phyloP scores from a whole-genome alignment of 2,113 vertebrate species.

The Oryzias curvinotus region DNA sequence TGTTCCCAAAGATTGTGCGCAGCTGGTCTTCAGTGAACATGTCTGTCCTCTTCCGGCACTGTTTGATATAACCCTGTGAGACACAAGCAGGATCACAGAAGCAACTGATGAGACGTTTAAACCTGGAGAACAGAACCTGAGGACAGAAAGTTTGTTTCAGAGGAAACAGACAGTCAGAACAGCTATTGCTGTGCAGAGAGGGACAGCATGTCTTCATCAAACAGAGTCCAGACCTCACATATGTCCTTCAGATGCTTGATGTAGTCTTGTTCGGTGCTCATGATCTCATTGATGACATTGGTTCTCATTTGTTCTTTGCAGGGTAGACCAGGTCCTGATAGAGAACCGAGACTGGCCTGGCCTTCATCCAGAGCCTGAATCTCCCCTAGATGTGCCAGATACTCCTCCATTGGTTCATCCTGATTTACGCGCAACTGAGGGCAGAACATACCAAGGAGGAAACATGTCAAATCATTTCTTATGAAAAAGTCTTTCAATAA shows the following conservation, averaged over 20 bases:
- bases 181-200: no score
- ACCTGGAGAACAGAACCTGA: no score
- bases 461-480: not conserved
- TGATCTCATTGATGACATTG: conserved; percentile 96
- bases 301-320: conserved; percentile 96
- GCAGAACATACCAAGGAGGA: not conserved
- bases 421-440: conserved; percentile 94
- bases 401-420: conserved; percentile 90
- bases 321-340: conserved; percentile 82
- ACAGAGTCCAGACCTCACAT: conserved; percentile 86
- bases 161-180: no score
- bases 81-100: not conserved
- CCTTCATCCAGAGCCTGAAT: conserved; percentile 73
- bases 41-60: conserved; percentile 90
- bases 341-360: conserved; percentile 54
- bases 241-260: conserved; percentile 98
- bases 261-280: conserved; percentile 95
- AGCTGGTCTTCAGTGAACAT: conserved; percentile 96
- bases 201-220: not conserved
- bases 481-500: no score
- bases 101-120: no score
- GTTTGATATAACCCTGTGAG: conserved; percentile 90
- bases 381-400: conserved; percentile 76
- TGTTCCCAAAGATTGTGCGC: conserved; percentile 90
- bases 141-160: no score